These are phyloP conservation scores for Gopherus evgoodei DNA, from an alignment of 2,113 vertebrate species.

Conservation along the genomic window DNA sequence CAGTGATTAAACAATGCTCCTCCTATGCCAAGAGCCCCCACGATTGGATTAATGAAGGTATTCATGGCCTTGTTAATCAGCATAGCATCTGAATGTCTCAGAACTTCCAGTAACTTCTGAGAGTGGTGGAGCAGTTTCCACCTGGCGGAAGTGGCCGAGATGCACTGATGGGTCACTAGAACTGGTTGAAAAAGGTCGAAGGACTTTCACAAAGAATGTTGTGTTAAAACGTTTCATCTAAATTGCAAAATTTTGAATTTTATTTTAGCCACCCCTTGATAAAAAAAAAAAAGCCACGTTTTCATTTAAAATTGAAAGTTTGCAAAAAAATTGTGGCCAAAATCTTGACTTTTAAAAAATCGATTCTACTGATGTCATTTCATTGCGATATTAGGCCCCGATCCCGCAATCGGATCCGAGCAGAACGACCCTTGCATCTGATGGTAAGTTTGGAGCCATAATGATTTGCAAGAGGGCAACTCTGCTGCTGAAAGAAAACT, in stretches of 20 bases:
- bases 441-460: not conserved
- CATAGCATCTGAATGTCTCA: not conserved
- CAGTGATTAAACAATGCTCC: not conserved
- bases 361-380: not conserved
- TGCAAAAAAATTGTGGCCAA: not conserved
- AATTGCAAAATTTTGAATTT: not conserved
- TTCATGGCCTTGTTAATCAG: not conserved
- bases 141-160: not conserved
- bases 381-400: not conserved
- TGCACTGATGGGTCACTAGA: not conserved
- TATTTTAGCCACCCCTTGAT: not conserved
- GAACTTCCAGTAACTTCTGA: not conserved
- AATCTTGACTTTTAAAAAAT: not conserved
- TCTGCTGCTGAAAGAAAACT: not conserved
- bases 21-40: no score
- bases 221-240: not conserved
- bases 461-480: not conserved
- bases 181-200: not conserved
- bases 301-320: not conserved
- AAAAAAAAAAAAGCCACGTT: not conserved
- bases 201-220: not conserved
- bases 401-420: not conserved
- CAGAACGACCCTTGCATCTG: not conserved
- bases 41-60: not conserved
- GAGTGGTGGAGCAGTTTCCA: not conserved